Conservation (phyloP, 1,140 invertebrate species). For the Drosophila asahinai region DNA sequence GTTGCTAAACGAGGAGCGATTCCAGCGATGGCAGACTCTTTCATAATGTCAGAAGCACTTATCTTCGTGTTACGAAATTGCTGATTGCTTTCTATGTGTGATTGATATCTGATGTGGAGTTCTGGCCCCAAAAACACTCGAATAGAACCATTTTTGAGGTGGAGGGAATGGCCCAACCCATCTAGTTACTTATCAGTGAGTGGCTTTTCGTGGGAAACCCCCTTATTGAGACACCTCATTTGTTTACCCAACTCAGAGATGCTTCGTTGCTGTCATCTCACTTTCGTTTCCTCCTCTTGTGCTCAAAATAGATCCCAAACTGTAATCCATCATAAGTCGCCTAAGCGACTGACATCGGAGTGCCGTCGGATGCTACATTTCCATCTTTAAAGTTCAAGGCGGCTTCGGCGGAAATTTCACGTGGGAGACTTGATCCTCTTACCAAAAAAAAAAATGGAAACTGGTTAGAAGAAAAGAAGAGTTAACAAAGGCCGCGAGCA, state of each 20-base stretch:
- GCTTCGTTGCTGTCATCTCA: constrained; percentile 20
- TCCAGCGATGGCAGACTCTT: background rate
- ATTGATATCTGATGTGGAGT: constrained; percentile 5
- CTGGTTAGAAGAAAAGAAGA: constrained; percentile 54
- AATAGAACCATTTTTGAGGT: no score
- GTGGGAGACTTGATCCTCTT: constrained; percentile 29
- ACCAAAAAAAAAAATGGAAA: constrained; percentile 23
- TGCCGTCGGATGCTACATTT: background rate
- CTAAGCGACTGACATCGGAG: constrained; percentile 23
- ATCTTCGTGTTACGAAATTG: constrained; percentile 1
- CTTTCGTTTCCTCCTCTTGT: constrained; percentile 28
- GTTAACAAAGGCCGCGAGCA: constrained; percentile 13
- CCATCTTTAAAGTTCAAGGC: constrained; percentile 53
- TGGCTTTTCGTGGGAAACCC: constrained; percentile 26
- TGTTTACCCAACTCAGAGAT: constrained; percentile 8
- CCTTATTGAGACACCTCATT: constrained; percentile 11
- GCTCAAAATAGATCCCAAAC: constrained; percentile 7
- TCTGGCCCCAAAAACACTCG: background rate
- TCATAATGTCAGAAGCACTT: constrained; percentile 12
- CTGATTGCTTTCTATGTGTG: constrained; percentile 2
- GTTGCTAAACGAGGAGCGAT: constrained; percentile 15
- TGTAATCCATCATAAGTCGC: constrained; percentile 61
- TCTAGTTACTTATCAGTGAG: constrained; percentile 8
- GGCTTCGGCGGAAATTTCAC: constrained; percentile 17
- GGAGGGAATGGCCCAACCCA: background rate